phyloP scores from a whole-genome alignment of 2,797 vertebrate genomes.

The Sylvia borin region DNA sequence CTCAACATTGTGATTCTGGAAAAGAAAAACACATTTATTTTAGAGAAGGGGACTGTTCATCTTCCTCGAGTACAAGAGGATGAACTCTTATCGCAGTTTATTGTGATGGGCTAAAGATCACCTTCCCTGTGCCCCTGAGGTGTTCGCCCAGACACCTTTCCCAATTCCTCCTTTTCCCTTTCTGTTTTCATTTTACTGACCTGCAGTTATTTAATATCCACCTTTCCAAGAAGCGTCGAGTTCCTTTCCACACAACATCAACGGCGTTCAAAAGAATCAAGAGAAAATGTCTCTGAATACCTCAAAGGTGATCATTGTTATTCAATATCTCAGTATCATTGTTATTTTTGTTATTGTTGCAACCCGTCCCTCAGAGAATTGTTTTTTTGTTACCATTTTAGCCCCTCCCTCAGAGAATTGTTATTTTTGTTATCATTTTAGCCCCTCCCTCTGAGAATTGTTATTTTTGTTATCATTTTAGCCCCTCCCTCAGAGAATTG shows the following conservation, averaged over 20 bases:
- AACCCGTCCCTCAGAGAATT: too few relatives aligned
- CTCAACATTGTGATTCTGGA: neutral
- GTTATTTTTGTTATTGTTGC: too few relatives aligned
- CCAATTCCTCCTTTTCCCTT: neutral
- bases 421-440: too few relatives aligned
- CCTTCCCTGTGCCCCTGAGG: neutral
- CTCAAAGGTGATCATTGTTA: too few relatives aligned
- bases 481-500: too few relatives aligned
- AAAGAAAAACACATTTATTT: neutral
- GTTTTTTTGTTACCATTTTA: too few relatives aligned
- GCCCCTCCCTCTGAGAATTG: too few relatives aligned
- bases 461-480: too few relatives aligned
- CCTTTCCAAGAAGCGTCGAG: neutral
- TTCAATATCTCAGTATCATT: too few relatives aligned
- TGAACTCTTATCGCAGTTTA: neutral
- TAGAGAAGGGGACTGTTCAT: neutral
- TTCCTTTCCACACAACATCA: neutral
- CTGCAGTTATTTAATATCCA: neutral
- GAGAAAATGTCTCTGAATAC: neutral
- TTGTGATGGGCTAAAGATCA: neutral
- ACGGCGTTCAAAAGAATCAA: rapidly evolving
- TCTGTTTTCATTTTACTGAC: neutral
- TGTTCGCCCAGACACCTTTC: neutral
- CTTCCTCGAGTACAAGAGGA: neutral
- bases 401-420: too few relatives aligned